A percentile compares a stretch with the other conserved stretches of the same genome.
These are phyloP conservation scores for Enhydra lutris DNA, from an alignment of 2,113 vertebrate genomes.

Conservation along the genomic window DNA sequence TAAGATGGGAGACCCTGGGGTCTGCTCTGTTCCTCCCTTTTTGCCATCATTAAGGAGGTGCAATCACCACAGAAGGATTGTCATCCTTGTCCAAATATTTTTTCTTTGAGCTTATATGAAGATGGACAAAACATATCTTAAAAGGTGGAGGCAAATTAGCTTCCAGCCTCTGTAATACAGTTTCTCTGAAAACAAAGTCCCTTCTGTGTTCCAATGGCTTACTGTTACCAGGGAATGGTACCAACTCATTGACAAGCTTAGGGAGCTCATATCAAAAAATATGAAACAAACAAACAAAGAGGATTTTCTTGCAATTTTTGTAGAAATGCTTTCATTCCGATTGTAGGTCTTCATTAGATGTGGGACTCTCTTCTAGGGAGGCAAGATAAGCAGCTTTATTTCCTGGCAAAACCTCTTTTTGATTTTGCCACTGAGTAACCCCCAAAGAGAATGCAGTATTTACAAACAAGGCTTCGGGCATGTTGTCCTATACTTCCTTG, in stretches of 20 bases:
- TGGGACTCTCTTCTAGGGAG: background rate
- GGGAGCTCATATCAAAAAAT: background rate
- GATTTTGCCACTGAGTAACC: background rate
- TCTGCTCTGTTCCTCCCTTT: background rate
- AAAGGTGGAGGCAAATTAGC: background rate
- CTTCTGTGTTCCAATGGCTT: background rate
- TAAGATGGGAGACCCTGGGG: background rate
- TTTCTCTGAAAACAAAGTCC: background rate
- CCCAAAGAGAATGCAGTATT: conserved; percentile 47
- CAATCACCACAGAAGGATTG: background rate
- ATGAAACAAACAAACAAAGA: background rate
- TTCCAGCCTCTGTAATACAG: background rate
- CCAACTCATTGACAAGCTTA: background rate
- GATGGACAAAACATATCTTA: background rate
- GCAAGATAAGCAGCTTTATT: conserved; percentile 30
- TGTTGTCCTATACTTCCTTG: background rate
- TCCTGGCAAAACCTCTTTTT: conserved; percentile 23
- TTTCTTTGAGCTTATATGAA: background rate
- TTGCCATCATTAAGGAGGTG: background rate
- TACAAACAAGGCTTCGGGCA: conserved; percentile 38
- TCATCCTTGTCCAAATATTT: background rate
- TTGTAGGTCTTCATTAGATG: background rate
- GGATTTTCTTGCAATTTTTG: background rate
- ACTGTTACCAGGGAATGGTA: background rate
- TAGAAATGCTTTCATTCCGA: conserved; percentile 40